These are phyloP conservation scores for Melanotaenia pygmaea DNA, from an alignment of 2,797 vertebrate species.

Conservation along the genomic window DNA sequence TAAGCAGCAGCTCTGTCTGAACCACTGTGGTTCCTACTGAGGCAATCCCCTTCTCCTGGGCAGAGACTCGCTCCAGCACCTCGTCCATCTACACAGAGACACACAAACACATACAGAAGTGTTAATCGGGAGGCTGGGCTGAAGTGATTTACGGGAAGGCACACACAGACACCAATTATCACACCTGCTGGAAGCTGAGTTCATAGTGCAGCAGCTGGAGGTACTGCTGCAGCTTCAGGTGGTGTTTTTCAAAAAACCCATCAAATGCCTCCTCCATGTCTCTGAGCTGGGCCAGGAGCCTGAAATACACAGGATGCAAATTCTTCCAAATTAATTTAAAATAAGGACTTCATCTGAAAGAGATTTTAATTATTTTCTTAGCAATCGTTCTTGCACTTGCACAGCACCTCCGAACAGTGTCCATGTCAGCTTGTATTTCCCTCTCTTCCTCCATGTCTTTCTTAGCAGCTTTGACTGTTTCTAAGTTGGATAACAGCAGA, in stretches of 20 bases:
- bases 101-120: conserved; percentile 15
- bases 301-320: conserved; percentile 58
- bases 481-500: conserved; percentile 88
- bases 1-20: conserved; percentile 89
- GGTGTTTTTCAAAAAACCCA: conserved; percentile 98
- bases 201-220: conserved; percentile 94
- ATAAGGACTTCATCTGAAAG: neutral
- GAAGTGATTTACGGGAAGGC: neutral
- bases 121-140: neutral
- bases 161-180: conserved; percentile 4
- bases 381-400: neutral
- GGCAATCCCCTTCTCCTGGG: conserved; percentile 84
- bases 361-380: neutral
- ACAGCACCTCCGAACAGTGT: conserved; percentile 90
- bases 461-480: conserved; percentile 82
- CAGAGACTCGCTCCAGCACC: conserved; percentile 83
- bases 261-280: conserved; percentile 98
- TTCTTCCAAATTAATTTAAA: neutral
- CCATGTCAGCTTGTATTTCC: conserved; percentile 87
- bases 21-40: conserved; percentile 83
- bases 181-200: conserved; percentile 92
- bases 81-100: conserved; percentile 84
- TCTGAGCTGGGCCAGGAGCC: conserved; percentile 91
- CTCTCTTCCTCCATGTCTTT: conserved; percentile 75
- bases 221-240: conserved; percentile 95